phyloP scores from a whole-genome alignment of 1,140 invertebrate genomes.

The Zaprionus taronus region DNA sequence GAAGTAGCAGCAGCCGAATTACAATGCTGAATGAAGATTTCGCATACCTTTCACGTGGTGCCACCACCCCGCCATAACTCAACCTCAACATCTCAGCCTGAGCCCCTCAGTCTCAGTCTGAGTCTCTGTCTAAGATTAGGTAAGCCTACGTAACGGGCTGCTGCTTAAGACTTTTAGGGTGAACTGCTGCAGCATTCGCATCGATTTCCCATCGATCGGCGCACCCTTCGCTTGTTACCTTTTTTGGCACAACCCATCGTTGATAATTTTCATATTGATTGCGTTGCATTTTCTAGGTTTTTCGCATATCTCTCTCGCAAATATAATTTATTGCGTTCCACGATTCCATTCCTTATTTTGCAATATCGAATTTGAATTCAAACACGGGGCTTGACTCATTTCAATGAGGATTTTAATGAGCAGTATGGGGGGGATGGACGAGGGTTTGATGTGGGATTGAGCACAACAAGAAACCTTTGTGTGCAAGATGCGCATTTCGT shows the following conservation, averaged over 20 bases:
- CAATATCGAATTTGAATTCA: conserved; percentile 72
- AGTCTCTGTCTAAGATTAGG: conserved; percentile 43
- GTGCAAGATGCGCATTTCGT: not conserved
- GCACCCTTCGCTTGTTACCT: conserved; percentile 58
- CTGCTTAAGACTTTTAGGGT: conserved; percentile 45
- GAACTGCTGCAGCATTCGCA: conserved; percentile 40
- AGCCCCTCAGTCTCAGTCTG: not conserved
- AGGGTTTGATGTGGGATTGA: conserved; percentile 64
- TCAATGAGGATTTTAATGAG: conserved; percentile 44
- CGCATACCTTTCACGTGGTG: conserved; percentile 47
- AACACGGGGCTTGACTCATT: conserved; percentile 50
- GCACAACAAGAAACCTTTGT: conserved; percentile 19
- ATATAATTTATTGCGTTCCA: conserved; percentile 76
- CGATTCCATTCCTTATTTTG: conserved; percentile 29
- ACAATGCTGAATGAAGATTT: conserved; percentile 41
- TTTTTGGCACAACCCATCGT: conserved; percentile 25
- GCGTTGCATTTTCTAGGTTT: conserved; percentile 49
- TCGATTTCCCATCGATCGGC: conserved; percentile 63
- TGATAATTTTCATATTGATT: conserved; percentile 64
- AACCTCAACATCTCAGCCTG: conserved; percentile 25
- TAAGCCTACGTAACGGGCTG: conserved; percentile 19
- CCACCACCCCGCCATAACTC: conserved; percentile 43
- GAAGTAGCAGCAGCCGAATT: conserved; percentile 1
- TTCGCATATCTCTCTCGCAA: conserved; percentile 54
- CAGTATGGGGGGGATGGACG: conserved; percentile 25